Evolutionary conservation across 2,888 invertebrate species (phyloP), one percentile per base, ranked within the genome.

Genomic region (Brachycybe producta): DNA sequence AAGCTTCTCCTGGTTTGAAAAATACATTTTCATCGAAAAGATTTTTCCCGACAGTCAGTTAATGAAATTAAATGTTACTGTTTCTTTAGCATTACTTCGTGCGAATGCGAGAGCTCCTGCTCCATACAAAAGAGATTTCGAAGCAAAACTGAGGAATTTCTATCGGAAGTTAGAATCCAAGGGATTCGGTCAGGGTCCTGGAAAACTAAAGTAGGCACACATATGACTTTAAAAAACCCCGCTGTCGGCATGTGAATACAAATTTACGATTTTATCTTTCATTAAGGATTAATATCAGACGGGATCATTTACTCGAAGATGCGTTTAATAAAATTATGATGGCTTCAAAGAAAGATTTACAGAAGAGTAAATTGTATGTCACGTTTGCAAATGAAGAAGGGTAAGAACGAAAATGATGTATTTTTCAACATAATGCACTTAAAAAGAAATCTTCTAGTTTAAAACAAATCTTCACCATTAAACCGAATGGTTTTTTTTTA

Each of bases 321-420:
- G 92, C 95, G 3, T 95, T 92, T 70, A 81, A 90, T 57, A 82
- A 92, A 58, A 88, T 97, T 61, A 92, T 97, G 91, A 84, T 88
- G 0, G 88, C 90, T 39, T 84, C 87, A 57, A 91, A 92, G 70
- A 91, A 90, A 63, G 92, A 94, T 62, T 72, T 97, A 47, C 92
- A 92, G 70, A 88, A 91, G 62, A 91, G 90, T 56, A 90, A 92
- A 62, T 74, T 97, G 27, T 91, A 90, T 62, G 91, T 97, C 19
- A 79, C 87, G 11, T 87, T 86, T 78, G 86, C 86, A 64, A 90
- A 91, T 45, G 97, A 97, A 66, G 94, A 95, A 66, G 95, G 94
- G 68, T 69, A 55, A 56, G 63, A n/a, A n/a, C n/a, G n/a, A n/a
- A 49, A 40, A 3, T 30, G n/a, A n/a, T 21, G 32, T 30, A 27